Percentiles rank a stretch among this genome's conserved stretches.
Conservation (phyloP, 2,888 invertebrate species). For the Chrysolina oricalcia region DNA sequence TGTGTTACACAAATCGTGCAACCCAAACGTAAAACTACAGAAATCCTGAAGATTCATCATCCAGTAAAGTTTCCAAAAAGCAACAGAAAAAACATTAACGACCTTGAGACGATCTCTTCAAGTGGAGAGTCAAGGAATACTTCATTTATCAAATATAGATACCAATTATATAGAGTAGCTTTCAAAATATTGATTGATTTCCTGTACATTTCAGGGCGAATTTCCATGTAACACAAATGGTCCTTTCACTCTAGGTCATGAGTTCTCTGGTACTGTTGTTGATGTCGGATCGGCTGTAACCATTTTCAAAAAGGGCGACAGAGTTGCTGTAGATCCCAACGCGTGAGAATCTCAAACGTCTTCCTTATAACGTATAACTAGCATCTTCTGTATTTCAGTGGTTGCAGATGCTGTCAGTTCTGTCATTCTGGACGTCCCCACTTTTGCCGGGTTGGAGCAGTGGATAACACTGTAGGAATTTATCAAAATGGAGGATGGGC, state of each 20-base stretch:
- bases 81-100: too few relatives aligned
- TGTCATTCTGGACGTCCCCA: constrained; percentile 80
- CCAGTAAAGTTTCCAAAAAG: too few relatives aligned
- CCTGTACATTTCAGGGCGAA: constrained; percentile 74
- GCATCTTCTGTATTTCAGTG: constrained; percentile 65
- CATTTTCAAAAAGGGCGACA: constrained; percentile 77
- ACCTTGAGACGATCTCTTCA: too few relatives aligned
- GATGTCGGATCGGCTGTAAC: constrained; percentile 75
- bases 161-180: too few relatives aligned
- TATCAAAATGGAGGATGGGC: constrained; percentile 82
- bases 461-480: constrained; percentile 79
- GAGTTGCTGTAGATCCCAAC: constrained; percentile 82
- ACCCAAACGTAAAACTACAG: too few relatives aligned
- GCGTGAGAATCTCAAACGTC: constrained; percentile 67
- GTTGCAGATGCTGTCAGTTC: constrained; percentile 77
- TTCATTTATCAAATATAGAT: too few relatives aligned
- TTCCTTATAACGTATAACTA: background rate
- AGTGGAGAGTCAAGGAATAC: too few relatives aligned
- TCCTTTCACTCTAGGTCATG: constrained; percentile 78
- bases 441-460: constrained; percentile 76
- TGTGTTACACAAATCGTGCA: too few relatives aligned
- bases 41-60: too few relatives aligned
- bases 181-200: background rate
- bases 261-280: constrained; percentile 78
- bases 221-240: constrained; percentile 77